Evolutionary conservation across 2,797 vertebrate species (phyloP), one percentile per base, ranked within the genome.

Genomic region (Poeciliopsis presidionis): DNA sequence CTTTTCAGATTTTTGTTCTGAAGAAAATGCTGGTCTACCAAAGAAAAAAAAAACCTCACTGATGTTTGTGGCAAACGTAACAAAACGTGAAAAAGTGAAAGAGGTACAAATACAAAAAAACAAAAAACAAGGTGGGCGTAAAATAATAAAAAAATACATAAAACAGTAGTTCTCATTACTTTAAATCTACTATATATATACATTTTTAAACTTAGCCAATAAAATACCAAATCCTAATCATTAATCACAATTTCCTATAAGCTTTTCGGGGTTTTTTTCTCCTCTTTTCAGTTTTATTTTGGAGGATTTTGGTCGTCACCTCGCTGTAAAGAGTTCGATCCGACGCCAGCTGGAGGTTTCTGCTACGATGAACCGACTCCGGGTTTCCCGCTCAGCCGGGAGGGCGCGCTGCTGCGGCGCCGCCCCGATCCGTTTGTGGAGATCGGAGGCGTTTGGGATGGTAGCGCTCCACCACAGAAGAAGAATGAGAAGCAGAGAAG

Each of bases 291-390:
- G 11, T n/a, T 12, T n/a, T 41, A n/a, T 25, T 41, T 25, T 67
- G 65, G 39, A 67, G 39, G 39, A 25, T 69, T 43, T 69, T 67
- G 20, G 33, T 25, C 47, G 12, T 36, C 46, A 25, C 30, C 47
- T 39, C 4, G 74, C 80, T 49, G 69, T 82, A 76, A 78, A 84
- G 83, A 43, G 82, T 87, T 84, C 9, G 73, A 55, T 7, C 79
- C 0, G 70, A 74, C 78, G 0, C 82, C 1, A 25, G 22, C 12
- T 5, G 22, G 4, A 7, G 11, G 22, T 25, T 43, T 69, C 65
- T 90, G 91, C 87, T 87, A 86, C 77, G 67, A 81, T 72, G 82
- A 79, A 88, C 45, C 76, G 59, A 74, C 74, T 78, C 36, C 49
- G 30, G n/a, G n/a, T 61, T 72, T 57, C 9, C 70, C 8, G 28